A percentile compares a stretch with the other conserved stretches of the same genome.
These are phyloP conservation scores for Oncorhynchus kisutch DNA, from an alignment of 2,113 vertebrate genomes.

Conservation along the genomic window DNA sequence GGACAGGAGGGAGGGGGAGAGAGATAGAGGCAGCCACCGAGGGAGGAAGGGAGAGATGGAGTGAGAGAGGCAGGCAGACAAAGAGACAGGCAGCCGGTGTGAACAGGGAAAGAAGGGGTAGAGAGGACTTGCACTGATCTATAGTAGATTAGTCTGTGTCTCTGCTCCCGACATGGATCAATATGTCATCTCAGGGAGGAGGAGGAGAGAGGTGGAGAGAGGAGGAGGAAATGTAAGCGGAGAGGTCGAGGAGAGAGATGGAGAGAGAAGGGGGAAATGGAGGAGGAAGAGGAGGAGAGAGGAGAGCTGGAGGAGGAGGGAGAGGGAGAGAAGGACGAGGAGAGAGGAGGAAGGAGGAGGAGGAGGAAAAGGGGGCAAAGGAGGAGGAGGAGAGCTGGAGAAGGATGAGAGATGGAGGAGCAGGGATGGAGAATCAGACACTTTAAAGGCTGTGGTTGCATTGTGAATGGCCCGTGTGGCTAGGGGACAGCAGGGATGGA, in stretches of 20 bases:
- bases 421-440: conserved; percentile 20
- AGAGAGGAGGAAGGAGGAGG: too few relatives aligned
- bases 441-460: conserved; percentile 54
- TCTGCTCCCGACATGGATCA: conserved; percentile 49
- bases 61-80: conserved; percentile 25
- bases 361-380: too few relatives aligned
- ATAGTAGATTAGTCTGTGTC: conserved; percentile 54
- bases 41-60: not conserved
- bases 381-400: too few relatives aligned
- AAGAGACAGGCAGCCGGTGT: conserved; percentile 35
- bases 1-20: too few relatives aligned
- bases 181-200: conserved; percentile 56
- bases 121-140: conserved; percentile 55
- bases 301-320: too few relatives aligned
- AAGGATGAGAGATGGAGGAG: conserved; percentile 44
- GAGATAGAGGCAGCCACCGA: not conserved
- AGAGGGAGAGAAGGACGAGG: too few relatives aligned
- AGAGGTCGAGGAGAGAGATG: not conserved
- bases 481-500: conserved; percentile 35
- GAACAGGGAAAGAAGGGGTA: conserved; percentile 19
- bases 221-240: too few relatives aligned
- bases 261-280: too few relatives aligned
- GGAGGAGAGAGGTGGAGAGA: conserved; percentile 24
- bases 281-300: too few relatives aligned
- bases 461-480: conserved; percentile 64